Base-by-base conservation (phyloP, 2,113 vertebrate species). In the Tragulus kanchil region DNA sequence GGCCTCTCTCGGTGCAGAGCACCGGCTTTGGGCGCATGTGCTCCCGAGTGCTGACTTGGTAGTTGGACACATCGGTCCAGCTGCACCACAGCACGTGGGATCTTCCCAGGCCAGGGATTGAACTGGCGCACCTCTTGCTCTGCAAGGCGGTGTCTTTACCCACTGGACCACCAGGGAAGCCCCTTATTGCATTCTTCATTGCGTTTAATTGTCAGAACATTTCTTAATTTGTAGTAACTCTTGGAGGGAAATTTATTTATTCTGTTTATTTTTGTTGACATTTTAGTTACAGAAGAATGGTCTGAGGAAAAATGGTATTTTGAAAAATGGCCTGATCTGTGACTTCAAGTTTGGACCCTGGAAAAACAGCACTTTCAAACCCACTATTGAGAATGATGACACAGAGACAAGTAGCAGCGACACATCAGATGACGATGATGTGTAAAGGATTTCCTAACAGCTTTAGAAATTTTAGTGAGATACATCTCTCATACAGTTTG, bases 381-480 rank as follows among this genome's bases (percentile, higher is more conserved):
- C 98, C 91, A 91, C 98, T 65, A 61, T 98, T 94, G 98, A 99
- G 86, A 98, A 98, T 81, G 99, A 99, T 6, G 99, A 99, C 97
- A 98, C 98, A 26, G 99, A 99, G 93, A 99, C 99, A 0, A 99
- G 98, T 97, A 99, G 99, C 98, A 99, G 98, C 82, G 99, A 99
- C 98, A 99, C 99, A 48, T 99, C 99, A 85, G 99, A 99, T 95
- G 99, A 99, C 31, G 99, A 99, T 64, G 98, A 99, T 91, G 94
- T 98, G 92, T 99, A 98, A 99, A 98, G 93, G 96, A 77, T 97
- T 98, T 79, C 50, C 52, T 95, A 90, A 97, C 89, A 93, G 75
- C 96, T 96, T 88, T 96, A 97, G 97, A 98, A 87, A 95, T 65
- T 71, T 93, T 23, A 96, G 97, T 96, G 5, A 98, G 98, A 93